phyloP scores from a whole-genome alignment of 2,888 invertebrate species.

The Acanthococcus lagerstroemiae region DNA sequence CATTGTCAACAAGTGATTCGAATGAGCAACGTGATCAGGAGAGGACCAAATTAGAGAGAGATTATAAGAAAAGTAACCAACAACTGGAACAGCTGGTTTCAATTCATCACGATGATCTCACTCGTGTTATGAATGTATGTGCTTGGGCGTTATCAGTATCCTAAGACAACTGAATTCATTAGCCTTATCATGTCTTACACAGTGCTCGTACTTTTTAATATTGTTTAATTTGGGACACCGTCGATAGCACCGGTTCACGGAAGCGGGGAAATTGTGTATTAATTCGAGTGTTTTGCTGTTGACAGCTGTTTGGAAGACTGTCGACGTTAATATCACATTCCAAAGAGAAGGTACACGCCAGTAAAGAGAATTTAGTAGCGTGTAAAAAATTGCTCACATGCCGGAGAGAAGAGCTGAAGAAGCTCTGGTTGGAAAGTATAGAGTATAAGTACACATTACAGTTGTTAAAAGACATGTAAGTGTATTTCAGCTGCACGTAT shows the following conservation, averaged over 20 bases:
- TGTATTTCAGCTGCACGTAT: conserved; percentile 34
- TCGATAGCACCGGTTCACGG: too few species aligned
- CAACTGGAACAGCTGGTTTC: conserved; percentile 79
- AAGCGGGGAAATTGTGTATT: too few species aligned
- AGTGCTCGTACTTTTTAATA: too few species aligned
- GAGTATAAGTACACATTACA: conserved; percentile 86
- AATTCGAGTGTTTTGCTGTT: neutral
- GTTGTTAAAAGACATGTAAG: conserved; percentile 81
- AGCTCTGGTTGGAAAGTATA: conserved; percentile 90
- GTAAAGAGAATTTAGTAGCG: conserved; percentile 69
- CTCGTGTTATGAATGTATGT: conserved; percentile 59
- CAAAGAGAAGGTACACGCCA: conserved; percentile 61
- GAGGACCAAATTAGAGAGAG: conserved; percentile 84
- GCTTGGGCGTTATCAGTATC: too few species aligned
- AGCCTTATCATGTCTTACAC: too few species aligned
- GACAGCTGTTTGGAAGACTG: conserved; percentile 63
- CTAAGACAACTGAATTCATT: too few species aligned
- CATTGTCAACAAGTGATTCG: conserved; percentile 85
- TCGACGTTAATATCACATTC: conserved; percentile 67
- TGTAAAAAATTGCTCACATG: conserved; percentile 79
- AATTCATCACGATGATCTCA: conserved; percentile 76
- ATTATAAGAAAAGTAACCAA: conserved; percentile 83
- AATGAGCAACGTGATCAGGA: conserved; percentile 87
- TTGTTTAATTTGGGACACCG: too few species aligned
- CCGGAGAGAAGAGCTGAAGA: conserved; percentile 81